Base-by-base conservation (phyloP, 2,888 invertebrate species). In the Nipponacmea schrenckii region DNA sequence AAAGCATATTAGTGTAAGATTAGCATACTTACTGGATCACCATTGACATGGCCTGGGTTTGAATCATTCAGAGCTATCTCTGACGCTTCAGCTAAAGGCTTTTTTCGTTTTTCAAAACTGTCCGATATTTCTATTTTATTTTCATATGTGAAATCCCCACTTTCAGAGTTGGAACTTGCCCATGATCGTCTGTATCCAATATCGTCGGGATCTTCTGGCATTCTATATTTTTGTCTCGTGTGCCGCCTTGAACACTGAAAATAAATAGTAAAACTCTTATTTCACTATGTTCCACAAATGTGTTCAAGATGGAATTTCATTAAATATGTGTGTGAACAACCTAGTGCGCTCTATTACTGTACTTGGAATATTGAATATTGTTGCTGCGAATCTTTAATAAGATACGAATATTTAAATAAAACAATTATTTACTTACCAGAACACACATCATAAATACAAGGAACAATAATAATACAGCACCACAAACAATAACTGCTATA, bases 401-500 rank as follows among this genome's bases (percentile, higher is more conserved):
- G 39, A 39, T 39, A 10, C 39, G 39, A 39, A 39, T 39, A 39
- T 39, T 5, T 39, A 5, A 39, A 39, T 39, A 7, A 39, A 39
- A 39, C 39, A 8, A 44, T 31, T 5, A 31, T 7, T 39, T 44
- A 76, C 83, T 80, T 76, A 84, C 83, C 81, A 83, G 65, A 1
- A 83, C 78, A 69, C 78, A 80, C 64, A 83, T 77, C 74, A 83
- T 71, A 48, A 75, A 72, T 50, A 83, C 27, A 0, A 83, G 69
- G 78, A 84, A 82, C 20, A 84, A 26, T 0, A 84, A 72, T 5
- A 84, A 76, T 2, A 81, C 74, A 0, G 75, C 72, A 27, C 83
- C 83, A 74, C 84, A 84, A 2, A 80, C 83, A 44, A 84, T 84
- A 17, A 83, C 81, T 26, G 83, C 83, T 27, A 83, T 83, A 2